Percentiles rank a stretch among this genome's conserved stretches.
phyloP scores from a whole-genome alignment of 2,113 vertebrate genomes.

The Lagenorhynchus albirostris region DNA sequence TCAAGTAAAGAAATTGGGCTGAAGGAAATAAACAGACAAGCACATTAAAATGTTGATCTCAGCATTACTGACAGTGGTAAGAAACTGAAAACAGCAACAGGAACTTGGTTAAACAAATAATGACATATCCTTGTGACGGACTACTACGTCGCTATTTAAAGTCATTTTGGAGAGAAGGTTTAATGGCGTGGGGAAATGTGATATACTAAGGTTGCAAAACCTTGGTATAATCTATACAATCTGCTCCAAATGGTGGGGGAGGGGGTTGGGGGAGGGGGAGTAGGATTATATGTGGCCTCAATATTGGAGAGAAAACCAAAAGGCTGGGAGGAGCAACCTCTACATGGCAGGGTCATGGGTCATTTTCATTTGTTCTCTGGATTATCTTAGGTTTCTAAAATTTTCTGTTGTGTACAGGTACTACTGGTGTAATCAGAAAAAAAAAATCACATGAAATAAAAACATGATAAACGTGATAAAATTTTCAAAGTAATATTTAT shows the following conservation, averaged over 20 bases:
- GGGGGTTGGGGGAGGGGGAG: background rate
- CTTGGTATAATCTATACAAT: background rate
- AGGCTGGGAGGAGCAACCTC: too few species aligned
- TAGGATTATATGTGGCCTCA: background rate
- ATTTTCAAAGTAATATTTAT: background rate
- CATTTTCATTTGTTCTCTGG: background rate
- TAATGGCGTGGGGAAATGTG: background rate
- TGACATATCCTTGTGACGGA: background rate
- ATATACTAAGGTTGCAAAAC: background rate
- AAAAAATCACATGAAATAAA: background rate
- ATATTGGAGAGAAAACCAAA: background rate
- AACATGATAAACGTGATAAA: background rate
- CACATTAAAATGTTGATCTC: background rate
- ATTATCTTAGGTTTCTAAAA: background rate
- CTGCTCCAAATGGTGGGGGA: background rate
- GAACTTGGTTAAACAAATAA: slow-evolving; percentile 14
- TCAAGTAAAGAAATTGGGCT: background rate
- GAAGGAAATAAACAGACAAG: background rate
- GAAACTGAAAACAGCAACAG: background rate
- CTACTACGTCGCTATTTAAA: background rate
- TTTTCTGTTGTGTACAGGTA: background rate
- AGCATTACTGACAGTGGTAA: background rate
- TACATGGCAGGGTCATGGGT: background rate
- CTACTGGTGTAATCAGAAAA: background rate
- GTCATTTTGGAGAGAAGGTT: background rate